These are phyloP conservation scores for Coilia nasus DNA, from an alignment of 2,797 vertebrate species.

Conservation along the genomic window DNA sequence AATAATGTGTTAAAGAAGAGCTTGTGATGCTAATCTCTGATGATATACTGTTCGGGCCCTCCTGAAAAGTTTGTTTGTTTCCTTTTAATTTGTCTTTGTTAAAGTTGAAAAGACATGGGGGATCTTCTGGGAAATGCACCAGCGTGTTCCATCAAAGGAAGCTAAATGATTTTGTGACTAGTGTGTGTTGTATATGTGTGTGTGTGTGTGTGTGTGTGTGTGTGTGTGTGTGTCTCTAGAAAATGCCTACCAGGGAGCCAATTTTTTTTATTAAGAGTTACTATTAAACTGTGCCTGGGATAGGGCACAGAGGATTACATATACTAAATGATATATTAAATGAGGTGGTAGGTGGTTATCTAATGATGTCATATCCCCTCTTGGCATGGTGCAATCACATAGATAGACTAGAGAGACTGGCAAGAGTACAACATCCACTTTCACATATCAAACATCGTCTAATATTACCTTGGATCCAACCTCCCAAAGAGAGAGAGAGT, in stretches of 20 bases:
- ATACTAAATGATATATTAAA: neutral
- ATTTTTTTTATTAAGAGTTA: neutral
- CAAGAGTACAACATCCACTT: neutral
- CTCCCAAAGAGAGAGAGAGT: constrained; percentile 13
- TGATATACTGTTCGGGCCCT: constrained; percentile 51
- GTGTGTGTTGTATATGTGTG: constrained; percentile 1
- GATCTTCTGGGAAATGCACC: constrained; percentile 10
- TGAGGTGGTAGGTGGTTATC: neutral
- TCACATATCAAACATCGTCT: neutral
- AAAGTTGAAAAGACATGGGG: constrained; percentile 20
- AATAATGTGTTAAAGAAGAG: constrained; percentile 76
- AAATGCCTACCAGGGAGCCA: neutral
- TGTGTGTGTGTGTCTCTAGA: no score
- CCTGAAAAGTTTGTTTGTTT: constrained; percentile 41
- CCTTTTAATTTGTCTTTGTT: constrained; percentile 29
- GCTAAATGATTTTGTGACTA: neutral
- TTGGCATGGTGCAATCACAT: neutral
- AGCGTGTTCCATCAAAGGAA: neutral
- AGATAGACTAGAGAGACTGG: neutral
- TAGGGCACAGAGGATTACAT: neutral
- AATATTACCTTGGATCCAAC: neutral
- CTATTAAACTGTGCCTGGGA: neutral
- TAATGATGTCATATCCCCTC: neutral
- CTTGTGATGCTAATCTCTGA: constrained; percentile 63
- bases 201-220: neutral